phyloP scores from a whole-genome alignment of 2,113 vertebrate species.

The Oncorhynchus gorbuscha region DNA sequence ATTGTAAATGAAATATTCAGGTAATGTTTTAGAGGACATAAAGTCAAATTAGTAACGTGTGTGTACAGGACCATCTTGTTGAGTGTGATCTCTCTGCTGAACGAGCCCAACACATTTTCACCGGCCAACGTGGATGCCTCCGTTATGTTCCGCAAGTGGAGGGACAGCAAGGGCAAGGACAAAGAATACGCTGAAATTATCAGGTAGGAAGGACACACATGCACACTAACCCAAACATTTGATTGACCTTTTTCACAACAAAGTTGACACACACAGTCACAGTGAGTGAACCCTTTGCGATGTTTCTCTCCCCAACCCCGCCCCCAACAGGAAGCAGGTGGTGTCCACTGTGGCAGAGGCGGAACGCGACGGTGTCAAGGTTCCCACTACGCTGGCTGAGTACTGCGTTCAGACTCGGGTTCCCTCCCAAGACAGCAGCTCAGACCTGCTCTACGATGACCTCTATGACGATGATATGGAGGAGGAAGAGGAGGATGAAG shows the following conservation, averaged over 20 bases:
- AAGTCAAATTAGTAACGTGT: too few species aligned
- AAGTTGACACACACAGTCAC: background rate
- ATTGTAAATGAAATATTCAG: too few species aligned
- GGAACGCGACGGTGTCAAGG: slow-evolving; percentile 95
- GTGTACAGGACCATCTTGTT: slow-evolving; percentile 87
- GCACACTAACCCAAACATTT: background rate
- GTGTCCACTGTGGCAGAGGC: slow-evolving; percentile 93
- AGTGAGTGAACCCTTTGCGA: background rate
- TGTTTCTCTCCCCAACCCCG: background rate
- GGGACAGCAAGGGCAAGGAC: slow-evolving; percentile 98
- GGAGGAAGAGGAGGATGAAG: slow-evolving; percentile 80
- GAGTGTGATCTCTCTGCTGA: slow-evolving; percentile 97
- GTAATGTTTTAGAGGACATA: too few species aligned
- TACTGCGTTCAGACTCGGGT: slow-evolving; percentile 99
- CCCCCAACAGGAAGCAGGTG: slow-evolving; percentile 86
- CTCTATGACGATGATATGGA: slow-evolving; percentile 96
- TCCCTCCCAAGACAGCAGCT: slow-evolving; percentile 98
- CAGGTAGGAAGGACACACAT: slow-evolving; percentile 73
- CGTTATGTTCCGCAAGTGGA: slow-evolving; percentile 99
- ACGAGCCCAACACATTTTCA: slow-evolving; percentile 98
- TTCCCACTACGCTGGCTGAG: slow-evolving; percentile 95
- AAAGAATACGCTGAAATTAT: slow-evolving; percentile 98
- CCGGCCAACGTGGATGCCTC: slow-evolving; percentile 96
- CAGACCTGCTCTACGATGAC: slow-evolving; percentile 97
- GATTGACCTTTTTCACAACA: too few species aligned